These are phyloP conservation scores for Sinocyclocheilus anophthalmus DNA, from an alignment of 2,113 vertebrate species.

Conservation along the genomic window DNA sequence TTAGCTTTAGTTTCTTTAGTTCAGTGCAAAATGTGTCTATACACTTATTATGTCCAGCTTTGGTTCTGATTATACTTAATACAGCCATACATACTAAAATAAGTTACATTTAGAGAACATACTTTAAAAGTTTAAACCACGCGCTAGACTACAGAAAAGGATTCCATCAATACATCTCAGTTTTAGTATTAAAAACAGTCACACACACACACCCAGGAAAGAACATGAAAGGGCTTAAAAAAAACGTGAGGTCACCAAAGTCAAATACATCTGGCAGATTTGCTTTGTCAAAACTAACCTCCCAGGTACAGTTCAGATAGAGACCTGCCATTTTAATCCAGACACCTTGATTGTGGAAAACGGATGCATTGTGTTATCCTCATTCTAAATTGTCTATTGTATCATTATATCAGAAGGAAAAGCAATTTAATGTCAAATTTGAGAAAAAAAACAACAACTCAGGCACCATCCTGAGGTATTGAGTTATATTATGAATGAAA, in stretches of 20 bases:
- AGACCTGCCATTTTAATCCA: not conserved
- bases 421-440: not conserved
- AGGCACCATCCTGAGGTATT: not conserved
- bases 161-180: not conserved
- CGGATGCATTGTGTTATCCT: not conserved
- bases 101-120: not conserved
- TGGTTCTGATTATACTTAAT: not conserved
- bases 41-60: not conserved
- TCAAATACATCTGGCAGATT: conserved; percentile 25
- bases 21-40: not conserved
- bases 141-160: not conserved
- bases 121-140: not conserved
- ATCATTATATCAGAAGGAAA: not conserved
- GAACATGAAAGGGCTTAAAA: not conserved
- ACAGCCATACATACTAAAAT: not conserved
- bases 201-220: not conserved
- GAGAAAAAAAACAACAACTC: not conserved
- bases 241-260: conserved; percentile 14
- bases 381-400: not conserved
- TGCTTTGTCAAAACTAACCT: conserved; percentile 3
- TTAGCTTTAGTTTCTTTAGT: not conserved
- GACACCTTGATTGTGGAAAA: not conserved
- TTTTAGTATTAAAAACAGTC: not conserved
- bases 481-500: conserved; percentile 31
- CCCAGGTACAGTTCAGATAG: not conserved